Evolutionary conservation across 2,888 invertebrate genomes (phyloP).

Genomic region (Microplitis manilae): DNA sequence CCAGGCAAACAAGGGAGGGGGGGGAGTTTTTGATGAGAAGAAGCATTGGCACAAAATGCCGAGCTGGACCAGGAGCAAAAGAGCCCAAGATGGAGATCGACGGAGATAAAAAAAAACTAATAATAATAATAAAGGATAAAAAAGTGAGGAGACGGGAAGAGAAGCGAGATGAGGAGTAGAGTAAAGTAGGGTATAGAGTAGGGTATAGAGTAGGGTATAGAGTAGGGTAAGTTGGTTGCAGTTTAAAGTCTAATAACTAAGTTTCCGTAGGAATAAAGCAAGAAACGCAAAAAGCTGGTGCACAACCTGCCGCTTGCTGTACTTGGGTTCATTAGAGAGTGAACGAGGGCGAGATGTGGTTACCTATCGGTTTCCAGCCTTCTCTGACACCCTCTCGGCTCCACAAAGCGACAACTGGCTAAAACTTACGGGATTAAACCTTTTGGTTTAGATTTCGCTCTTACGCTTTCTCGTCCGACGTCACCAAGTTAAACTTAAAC

Average conservation of each 20-base stretch:
- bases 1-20: neutral
- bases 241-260: slow-evolving; percentile 49
- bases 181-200: slow-evolving; percentile 1
- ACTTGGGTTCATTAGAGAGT: slow-evolving; percentile 48
- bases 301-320: slow-evolving; percentile 27
- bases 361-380: slow-evolving; percentile 32
- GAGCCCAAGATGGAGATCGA: neutral
- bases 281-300: slow-evolving; percentile 41
- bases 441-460: too few species aligned
- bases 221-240: slow-evolving; percentile 31
- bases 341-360: slow-evolving; percentile 38
- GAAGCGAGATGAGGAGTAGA: slow-evolving; percentile 26
- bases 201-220: slow-evolving; percentile 8
- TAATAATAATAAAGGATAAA: slow-evolving; percentile 9
- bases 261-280: slow-evolving; percentile 45
- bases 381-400: neutral
- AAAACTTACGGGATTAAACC: too few species aligned
- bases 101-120: neutral
- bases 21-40: too few species aligned
- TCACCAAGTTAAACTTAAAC: neutral
- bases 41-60: slow-evolving; percentile 8
- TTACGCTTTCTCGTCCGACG: too few species aligned
- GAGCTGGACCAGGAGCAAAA: slow-evolving; percentile 9
- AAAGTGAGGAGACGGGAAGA: slow-evolving; percentile 5
- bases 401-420: too few species aligned